Conservation (phyloP, 2,113 vertebrate species). For the Octodon degus region DNA sequence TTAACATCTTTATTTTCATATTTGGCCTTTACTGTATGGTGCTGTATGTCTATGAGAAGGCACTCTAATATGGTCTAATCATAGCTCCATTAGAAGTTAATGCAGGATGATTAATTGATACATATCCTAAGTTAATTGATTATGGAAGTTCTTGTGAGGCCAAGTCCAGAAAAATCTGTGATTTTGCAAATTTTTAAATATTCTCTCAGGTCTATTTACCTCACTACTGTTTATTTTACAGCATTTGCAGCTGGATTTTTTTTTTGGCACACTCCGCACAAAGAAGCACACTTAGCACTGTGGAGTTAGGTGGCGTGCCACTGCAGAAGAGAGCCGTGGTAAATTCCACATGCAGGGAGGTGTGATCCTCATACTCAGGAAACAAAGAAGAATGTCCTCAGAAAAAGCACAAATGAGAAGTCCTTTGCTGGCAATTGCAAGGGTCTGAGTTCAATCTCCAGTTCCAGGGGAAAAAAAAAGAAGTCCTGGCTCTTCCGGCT, state of each 20-base stretch:
- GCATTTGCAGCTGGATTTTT: constrained; percentile 53
- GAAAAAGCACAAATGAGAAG: not conserved
- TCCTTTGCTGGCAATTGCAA: too few species aligned
- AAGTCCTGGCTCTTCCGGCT: not conserved
- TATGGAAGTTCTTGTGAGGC: constrained; percentile 39
- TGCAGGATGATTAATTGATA: not conserved
- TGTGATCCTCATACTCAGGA: not conserved
- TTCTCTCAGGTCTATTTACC: constrained; percentile 62
- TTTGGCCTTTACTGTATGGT: not conserved
- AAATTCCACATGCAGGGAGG: constrained; percentile 1
- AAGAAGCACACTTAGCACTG: constrained; percentile 52
- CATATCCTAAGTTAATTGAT: not conserved
- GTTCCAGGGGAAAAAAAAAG: too few species aligned
- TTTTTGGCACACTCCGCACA: constrained; percentile 36
- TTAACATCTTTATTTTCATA: constrained; percentile 33
- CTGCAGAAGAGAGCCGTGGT: not conserved
- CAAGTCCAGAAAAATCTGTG: constrained; percentile 58
- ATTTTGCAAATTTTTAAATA: constrained; percentile 63
- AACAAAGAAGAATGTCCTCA: not conserved
- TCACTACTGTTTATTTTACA: constrained; percentile 53
- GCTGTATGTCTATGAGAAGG: constrained; percentile 14
- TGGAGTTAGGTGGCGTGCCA: not conserved
- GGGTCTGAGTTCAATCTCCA: too few species aligned
- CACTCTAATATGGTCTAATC: not conserved
- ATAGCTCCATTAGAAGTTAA: not conserved